A percentile compares a stretch with the other conserved stretches of the same genome.
Conservation (phyloP, 2,888 invertebrate genomes). For the Creontiades dilutus region DNA sequence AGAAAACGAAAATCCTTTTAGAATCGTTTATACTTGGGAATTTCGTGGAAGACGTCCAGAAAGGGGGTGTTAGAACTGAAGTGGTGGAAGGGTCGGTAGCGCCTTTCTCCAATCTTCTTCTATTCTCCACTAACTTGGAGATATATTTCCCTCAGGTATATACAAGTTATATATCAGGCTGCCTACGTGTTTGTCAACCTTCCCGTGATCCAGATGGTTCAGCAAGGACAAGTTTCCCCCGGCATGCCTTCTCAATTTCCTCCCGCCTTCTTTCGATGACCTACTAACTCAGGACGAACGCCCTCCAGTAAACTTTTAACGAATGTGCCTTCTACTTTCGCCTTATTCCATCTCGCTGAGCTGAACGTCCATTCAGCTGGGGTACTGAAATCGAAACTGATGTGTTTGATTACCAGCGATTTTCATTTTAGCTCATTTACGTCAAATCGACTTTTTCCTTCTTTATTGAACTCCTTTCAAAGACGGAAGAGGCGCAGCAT, state of each 20-base stretch:
- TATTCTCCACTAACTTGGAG: constrained; percentile 30
- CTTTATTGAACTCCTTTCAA: too few relatives aligned
- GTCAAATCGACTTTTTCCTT: too few relatives aligned
- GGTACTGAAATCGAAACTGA: too few relatives aligned
- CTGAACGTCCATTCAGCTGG: too few relatives aligned
- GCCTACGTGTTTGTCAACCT: constrained; percentile 50
- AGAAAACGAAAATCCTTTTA: too few relatives aligned
- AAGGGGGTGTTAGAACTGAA: neutral
- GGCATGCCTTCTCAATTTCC: neutral
- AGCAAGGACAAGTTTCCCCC: neutral
- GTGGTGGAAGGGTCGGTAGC: neutral
- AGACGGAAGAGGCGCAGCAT: too few relatives aligned
- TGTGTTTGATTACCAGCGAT: too few relatives aligned
- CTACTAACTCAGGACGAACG: neutral
- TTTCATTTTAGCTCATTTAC: too few relatives aligned
- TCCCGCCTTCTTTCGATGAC: neutral
- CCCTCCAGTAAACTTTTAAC: too few relatives aligned
- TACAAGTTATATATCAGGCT: constrained; percentile 45
- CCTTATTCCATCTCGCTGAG: too few relatives aligned
- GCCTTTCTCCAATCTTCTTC: neutral
- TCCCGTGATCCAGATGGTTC: neutral
- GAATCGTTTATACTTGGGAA: neutral
- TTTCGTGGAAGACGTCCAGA: constrained; percentile 1
- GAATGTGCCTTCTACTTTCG: too few relatives aligned
- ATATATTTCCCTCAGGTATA: constrained; percentile 52